A percentile compares a stretch with the other conserved stretches of the same genome.
These are phyloP conservation scores for Euthynnus affinis DNA, from an alignment of 2,797 vertebrate species.

Conservation along the genomic window DNA sequence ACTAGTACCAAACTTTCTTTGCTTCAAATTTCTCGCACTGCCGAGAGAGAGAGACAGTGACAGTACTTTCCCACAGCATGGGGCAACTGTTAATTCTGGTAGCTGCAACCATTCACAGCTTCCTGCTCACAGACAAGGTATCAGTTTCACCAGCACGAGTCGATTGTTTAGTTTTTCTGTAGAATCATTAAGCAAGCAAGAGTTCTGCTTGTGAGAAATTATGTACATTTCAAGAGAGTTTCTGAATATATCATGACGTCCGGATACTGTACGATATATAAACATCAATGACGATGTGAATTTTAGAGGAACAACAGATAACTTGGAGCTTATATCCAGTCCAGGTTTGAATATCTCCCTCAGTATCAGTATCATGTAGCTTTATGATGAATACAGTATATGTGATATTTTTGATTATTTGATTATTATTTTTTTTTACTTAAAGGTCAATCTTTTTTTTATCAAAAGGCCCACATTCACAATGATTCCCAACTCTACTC, in stretches of 20 bases:
- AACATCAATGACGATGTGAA: background rate
- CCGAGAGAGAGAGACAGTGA: conserved; percentile 6
- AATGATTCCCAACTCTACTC: too few species aligned
- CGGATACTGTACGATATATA: too few species aligned
- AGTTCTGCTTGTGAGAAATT: background rate
- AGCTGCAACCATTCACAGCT: conserved; percentile 27
- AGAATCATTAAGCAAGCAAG: conserved; percentile 29
- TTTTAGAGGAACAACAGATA: background rate
- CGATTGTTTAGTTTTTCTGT: conserved; percentile 43
- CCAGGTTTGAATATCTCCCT: background rate
- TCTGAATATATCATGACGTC: background rate
- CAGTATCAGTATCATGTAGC: background rate
- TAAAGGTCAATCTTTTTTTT: too few species aligned
- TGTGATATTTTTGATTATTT: too few species aligned
- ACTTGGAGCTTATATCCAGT: background rate
- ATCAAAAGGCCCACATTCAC: too few species aligned
- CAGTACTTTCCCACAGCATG: conserved; percentile 65
- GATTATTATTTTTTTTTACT: too few species aligned
- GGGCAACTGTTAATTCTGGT: conserved; percentile 42
- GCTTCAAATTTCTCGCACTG: conserved; percentile 1
- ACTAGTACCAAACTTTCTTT: conserved; percentile 6
- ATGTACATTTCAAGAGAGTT: background rate
- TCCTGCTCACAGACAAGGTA: conserved; percentile 38
- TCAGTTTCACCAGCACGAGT: conserved; percentile 55
- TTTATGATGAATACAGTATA: background rate